phyloP scores from a whole-genome alignment of 2,797 vertebrate genomes.

The Anomalospiza imberbis region DNA sequence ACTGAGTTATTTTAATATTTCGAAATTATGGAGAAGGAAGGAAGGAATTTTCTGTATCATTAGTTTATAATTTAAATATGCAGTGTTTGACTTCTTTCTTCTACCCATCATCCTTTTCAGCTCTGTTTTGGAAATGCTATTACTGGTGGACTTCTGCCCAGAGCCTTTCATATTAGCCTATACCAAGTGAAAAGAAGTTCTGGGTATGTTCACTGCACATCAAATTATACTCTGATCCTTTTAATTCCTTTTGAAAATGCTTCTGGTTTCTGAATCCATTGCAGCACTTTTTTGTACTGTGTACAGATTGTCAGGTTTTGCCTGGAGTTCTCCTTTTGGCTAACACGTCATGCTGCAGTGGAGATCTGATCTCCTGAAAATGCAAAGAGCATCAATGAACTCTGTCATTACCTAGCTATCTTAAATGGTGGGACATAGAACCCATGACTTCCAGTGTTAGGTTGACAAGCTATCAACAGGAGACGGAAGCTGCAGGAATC shows the following conservation, averaged over 20 bases:
- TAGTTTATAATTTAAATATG: background rate
- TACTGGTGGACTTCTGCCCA: background rate
- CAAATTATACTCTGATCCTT: background rate
- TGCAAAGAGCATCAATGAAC: background rate
- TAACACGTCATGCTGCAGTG: background rate
- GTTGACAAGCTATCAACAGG: background rate
- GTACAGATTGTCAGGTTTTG: background rate
- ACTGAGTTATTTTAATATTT: background rate
- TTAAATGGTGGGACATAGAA: background rate
- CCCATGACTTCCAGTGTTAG: background rate
- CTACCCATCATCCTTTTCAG: background rate
- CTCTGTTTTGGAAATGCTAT: background rate
- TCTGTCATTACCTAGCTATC: background rate
- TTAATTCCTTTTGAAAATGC: background rate
- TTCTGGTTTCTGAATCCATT: background rate
- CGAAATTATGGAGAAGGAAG: background rate
- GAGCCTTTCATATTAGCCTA: background rate
- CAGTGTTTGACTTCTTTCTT: background rate
- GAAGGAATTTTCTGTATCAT: background rate
- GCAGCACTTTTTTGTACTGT: background rate
- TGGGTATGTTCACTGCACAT: background rate
- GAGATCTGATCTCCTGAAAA: background rate
- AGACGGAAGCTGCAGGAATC: background rate
- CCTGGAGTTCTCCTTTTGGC: background rate
- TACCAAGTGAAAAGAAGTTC: background rate